A percentile compares a stretch with the other conserved stretches of the same genome.
Evolutionary conservation across 2,797 vertebrate species (phyloP).

Genomic region (Picus viridis): DNA sequence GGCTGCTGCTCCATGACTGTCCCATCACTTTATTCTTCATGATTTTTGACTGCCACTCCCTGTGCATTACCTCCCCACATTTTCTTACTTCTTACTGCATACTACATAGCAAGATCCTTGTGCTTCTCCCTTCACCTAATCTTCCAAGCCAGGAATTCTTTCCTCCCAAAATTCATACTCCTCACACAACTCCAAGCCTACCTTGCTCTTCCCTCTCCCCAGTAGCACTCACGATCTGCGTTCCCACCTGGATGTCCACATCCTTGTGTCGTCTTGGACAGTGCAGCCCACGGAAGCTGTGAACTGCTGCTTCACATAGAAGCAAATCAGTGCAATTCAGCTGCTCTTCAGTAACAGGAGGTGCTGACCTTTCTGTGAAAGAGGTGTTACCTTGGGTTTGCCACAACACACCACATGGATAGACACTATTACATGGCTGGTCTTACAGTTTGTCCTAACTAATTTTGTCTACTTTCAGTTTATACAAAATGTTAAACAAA

Average conservation of each 20-base stretch:
- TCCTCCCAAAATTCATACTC: background rate
- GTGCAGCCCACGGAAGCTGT: background rate
- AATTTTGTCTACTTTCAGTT: background rate
- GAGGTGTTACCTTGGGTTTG: background rate
- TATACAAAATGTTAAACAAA: background rate
- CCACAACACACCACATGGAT: background rate
- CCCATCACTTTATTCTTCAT: background rate
- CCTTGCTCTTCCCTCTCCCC: background rate
- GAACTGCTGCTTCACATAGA: background rate
- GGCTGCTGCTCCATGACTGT: background rate
- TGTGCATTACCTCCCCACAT: background rate
- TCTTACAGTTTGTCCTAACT: background rate
- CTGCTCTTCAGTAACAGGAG: background rate
- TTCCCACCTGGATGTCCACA: background rate
- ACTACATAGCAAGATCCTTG: background rate
- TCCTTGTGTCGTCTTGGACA: background rate
- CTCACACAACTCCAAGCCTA: background rate
- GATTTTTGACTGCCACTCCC: background rate
- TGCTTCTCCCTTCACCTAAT: background rate
- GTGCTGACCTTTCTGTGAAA: background rate
- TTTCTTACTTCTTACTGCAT: background rate
- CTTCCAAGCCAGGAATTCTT: background rate
- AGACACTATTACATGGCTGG: background rate
- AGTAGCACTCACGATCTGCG: background rate
- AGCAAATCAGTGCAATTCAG: background rate